A percentile compares a stretch with the other conserved stretches of the same genome.
phyloP scores from a whole-genome alignment of 2,888 invertebrate species.

The Steromphala cineraria region DNA sequence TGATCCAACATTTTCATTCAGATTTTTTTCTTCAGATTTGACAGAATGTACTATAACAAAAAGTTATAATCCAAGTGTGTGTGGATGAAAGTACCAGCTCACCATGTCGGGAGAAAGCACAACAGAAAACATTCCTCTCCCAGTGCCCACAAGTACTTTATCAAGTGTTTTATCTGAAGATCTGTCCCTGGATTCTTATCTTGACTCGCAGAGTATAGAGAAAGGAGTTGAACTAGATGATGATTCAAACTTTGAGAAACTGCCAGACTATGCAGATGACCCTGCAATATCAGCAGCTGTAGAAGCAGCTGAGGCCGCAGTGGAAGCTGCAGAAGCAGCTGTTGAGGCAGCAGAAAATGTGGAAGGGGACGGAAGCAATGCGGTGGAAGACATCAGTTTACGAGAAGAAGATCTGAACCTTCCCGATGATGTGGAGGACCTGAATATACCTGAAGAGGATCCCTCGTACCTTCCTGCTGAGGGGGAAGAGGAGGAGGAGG shows the following conservation, averaged over 20 bases:
- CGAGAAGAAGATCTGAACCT: conserved; percentile 25
- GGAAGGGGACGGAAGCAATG: background rate
- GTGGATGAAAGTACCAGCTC: background rate
- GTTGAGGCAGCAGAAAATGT: background rate
- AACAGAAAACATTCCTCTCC: background rate
- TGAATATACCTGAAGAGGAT: conserved; percentile 27
- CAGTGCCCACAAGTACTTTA: background rate
- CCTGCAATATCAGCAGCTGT: background rate
- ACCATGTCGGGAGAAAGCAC: background rate
- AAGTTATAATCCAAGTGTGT: no score
- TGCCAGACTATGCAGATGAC: background rate
- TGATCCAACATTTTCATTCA: no score
- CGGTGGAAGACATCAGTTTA: conserved; percentile 21
- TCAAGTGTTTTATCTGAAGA: background rate
- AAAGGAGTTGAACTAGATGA: background rate
- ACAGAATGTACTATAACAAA: no score
- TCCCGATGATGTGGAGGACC: conserved; percentile 24
- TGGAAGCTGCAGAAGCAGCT: background rate
- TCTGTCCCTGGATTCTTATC: background rate
- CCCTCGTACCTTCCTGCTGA: conserved; percentile 28
- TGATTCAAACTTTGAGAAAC: background rate
- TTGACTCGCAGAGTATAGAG: background rate
- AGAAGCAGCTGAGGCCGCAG: background rate
- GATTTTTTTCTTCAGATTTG: no score
- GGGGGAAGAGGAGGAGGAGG: conserved; percentile 31